phyloP scores from a whole-genome alignment of 2,888 invertebrate species.

The Serrognathus titanus region DNA sequence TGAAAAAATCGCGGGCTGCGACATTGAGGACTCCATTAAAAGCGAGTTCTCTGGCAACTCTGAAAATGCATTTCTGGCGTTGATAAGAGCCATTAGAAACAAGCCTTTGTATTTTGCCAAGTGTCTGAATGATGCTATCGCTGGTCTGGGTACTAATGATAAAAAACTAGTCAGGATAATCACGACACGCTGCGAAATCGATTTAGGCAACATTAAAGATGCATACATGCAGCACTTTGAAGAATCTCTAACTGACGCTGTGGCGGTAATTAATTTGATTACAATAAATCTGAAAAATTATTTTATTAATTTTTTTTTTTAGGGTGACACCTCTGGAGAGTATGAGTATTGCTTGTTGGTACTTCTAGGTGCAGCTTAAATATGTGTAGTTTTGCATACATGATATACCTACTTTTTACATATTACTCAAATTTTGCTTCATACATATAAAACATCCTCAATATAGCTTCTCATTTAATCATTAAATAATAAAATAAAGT shows the following conservation, averaged over 20 bases:
- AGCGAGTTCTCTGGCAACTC: conserved; percentile 82
- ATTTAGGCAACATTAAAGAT: conserved; percentile 79
- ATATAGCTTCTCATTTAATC: too few species aligned
- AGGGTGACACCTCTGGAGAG: too few species aligned
- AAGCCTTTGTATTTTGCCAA: conserved; percentile 83
- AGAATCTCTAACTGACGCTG: conserved; percentile 74
- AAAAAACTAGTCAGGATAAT: conserved; percentile 79
- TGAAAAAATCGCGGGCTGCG: conserved; percentile 69
- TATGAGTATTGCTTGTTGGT: too few species aligned
- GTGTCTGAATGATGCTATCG: conserved; percentile 82
- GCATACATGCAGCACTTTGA: conserved; percentile 73
- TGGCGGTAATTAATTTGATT: conserved; percentile 56
- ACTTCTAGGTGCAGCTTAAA: too few species aligned
- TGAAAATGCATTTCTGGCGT: conserved; percentile 75
- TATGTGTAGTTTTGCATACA: too few species aligned
- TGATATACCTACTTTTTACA: too few species aligned
- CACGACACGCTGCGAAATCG: conserved; percentile 79
- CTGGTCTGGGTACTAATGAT: conserved; percentile 87
- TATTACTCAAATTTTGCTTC: too few species aligned
- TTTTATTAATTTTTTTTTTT: too few species aligned
- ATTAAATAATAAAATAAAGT: too few species aligned
- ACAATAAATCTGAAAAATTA: too few species aligned
- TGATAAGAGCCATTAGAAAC: conserved; percentile 76
- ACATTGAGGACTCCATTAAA: conserved; percentile 74
- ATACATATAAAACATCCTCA: too few species aligned